Evolutionary conservation across 92 coral and sea anemone species (phyloP).

Genomic region (Actinostola sp.): DNA sequence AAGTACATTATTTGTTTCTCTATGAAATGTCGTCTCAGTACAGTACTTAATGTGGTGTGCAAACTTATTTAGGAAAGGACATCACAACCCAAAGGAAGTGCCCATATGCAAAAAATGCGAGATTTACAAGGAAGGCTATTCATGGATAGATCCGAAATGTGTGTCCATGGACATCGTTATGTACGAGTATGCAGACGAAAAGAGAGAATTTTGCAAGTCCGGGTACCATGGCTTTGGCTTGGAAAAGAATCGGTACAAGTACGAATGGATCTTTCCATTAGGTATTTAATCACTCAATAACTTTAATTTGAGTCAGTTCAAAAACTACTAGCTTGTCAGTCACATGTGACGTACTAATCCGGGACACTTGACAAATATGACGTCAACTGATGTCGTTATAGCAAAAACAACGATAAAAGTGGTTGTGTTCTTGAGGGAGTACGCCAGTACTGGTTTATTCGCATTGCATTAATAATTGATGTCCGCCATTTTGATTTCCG

Average conservation of each 20-base stretch:
- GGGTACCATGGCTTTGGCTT: constrained; percentile 25
- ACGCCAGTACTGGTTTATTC: no score
- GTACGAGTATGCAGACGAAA: constrained; percentile 28
- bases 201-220: constrained; percentile 22
- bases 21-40: no score
- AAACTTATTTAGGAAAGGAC: constrained; percentile 19
- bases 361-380: no score
- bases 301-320: not conserved
- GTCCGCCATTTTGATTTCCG: no score
- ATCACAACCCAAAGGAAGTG: constrained; percentile 8
- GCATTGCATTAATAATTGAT: no score
- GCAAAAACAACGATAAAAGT: no score
- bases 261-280: constrained; percentile 51
- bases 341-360: no score
- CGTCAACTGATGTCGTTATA: no score
- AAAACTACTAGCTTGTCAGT: not conserved
- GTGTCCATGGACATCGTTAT: constrained; percentile 34
- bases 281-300: constrained; percentile 2
- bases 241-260: constrained; percentile 48
- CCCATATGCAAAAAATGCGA: constrained; percentile 9
- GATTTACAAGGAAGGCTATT: constrained; percentile 35
- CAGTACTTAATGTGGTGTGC: no score
- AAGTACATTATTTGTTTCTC: no score
- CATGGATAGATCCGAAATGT: constrained; percentile 22
- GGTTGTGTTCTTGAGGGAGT: no score